Evolutionary conservation across 2,797 vertebrate species (phyloP).

Genomic region (Girardinus metallicus): DNA sequence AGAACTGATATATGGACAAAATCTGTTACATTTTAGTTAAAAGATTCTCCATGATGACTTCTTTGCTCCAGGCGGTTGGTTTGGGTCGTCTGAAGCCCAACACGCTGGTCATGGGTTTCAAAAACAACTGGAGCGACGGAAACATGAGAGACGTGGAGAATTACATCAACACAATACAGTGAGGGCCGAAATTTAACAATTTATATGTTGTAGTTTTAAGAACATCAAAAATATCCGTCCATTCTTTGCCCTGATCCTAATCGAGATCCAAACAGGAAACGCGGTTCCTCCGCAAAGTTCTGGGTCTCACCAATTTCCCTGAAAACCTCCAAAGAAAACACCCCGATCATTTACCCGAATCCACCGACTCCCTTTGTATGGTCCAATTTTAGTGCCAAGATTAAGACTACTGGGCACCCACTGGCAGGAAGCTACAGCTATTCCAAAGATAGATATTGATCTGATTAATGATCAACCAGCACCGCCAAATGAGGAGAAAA

Average conservation of each 20-base stretch:
- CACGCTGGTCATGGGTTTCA: slow-evolving; percentile 94
- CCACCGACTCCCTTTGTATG: background rate
- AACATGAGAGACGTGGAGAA: slow-evolving; percentile 94
- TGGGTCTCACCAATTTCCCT: background rate
- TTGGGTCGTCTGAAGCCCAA: slow-evolving; percentile 95
- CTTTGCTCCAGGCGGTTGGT: slow-evolving; percentile 85
- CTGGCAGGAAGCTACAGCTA: background rate
- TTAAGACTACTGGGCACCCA: background rate
- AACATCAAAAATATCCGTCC: background rate
- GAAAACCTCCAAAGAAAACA: background rate
- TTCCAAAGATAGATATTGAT: background rate
- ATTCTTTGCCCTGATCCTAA: background rate
- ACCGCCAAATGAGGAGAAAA: background rate
- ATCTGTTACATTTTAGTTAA: background rate
- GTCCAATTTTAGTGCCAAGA: background rate
- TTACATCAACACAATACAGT: slow-evolving; percentile 96
- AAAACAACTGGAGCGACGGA: slow-evolving; percentile 92
- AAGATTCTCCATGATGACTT: background rate
- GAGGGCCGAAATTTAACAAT: slow-evolving; percentile 63
- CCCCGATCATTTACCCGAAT: background rate
- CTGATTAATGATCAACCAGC: background rate
- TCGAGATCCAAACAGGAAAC: background rate
- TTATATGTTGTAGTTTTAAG: background rate
- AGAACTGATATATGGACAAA: background rate
- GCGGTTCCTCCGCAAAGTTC: background rate